Evolutionary conservation across 2,113 vertebrate genomes (phyloP).

Genomic region (Chloebia gouldiae): DNA sequence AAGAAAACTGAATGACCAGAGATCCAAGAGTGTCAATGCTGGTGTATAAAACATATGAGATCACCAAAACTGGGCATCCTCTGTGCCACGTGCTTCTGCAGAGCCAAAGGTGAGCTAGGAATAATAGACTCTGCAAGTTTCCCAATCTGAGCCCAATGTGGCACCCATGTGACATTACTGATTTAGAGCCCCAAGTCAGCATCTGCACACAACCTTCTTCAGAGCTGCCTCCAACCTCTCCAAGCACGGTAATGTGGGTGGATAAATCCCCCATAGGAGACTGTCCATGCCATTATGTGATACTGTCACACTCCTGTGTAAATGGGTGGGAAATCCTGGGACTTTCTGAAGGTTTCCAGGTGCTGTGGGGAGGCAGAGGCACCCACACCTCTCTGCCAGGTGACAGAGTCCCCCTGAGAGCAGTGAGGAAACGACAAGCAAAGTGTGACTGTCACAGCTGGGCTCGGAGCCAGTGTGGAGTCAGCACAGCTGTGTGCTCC

Average conservation of each 20-base stretch:
- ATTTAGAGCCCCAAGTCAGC: fast-evolving
- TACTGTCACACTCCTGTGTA: fast-evolving
- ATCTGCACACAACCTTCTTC: fast-evolving
- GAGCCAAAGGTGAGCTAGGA: not conserved
- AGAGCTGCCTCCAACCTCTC: not conserved
- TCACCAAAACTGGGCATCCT: not conserved
- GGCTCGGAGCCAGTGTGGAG: fast-evolving
- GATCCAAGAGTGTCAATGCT: not conserved
- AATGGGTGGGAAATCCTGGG: not conserved
- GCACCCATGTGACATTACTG: fast-evolving
- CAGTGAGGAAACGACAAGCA: not conserved
- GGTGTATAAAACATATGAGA: not conserved
- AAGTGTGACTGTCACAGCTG: not conserved
- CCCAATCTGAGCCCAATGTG: fast-evolving
- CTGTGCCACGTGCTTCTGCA: fast-evolving
- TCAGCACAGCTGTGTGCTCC: not conserved
- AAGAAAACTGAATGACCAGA: not conserved
- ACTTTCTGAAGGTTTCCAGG: not conserved
- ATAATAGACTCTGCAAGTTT: not conserved
- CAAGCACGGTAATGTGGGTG: fast-evolving
- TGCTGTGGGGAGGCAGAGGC: not conserved
- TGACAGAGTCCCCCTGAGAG: not conserved
- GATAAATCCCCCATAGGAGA: not conserved
- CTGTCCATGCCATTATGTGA: fast-evolving
- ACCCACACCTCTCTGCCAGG: fast-evolving